A percentile compares a stretch with the other conserved stretches of the same genome.
Conservation (phyloP, 2,797 vertebrate genomes). For the Urocyon cinereoargenteus region DNA sequence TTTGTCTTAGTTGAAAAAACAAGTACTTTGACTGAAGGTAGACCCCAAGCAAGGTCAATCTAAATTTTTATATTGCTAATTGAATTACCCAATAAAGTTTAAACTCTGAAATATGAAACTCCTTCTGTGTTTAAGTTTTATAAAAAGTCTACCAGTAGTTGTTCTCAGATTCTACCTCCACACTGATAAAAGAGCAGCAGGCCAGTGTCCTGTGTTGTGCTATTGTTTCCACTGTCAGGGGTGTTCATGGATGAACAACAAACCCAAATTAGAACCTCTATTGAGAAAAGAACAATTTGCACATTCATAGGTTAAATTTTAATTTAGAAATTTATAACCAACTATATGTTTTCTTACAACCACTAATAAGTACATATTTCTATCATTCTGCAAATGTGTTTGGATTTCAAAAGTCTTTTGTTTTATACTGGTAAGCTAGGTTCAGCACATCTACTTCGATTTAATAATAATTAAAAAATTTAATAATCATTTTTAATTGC, state of each 20-base stretch:
- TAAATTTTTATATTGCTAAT: background rate
- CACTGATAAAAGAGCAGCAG: background rate
- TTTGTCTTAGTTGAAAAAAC: background rate
- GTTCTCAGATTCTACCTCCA: background rate
- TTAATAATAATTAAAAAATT: background rate
- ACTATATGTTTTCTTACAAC: background rate
- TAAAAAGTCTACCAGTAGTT: background rate
- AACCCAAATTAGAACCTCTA: background rate
- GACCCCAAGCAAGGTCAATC: background rate
- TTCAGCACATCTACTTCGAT: background rate
- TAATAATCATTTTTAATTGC: too few species aligned
- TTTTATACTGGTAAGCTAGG: background rate
- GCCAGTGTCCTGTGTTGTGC: too few species aligned
- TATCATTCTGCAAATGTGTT: background rate
- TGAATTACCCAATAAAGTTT: background rate
- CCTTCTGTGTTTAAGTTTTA: background rate
- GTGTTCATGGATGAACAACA: background rate
- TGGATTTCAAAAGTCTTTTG: background rate
- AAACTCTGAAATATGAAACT: background rate
- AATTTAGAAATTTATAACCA: background rate
- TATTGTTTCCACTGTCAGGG: background rate
- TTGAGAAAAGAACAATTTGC: background rate
- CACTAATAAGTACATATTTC: background rate
- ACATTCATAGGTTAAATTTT: background rate
- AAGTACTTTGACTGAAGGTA: background rate